Conservation (phyloP, 2,113 vertebrate genomes). For the Cinclus cinclus region DNA sequence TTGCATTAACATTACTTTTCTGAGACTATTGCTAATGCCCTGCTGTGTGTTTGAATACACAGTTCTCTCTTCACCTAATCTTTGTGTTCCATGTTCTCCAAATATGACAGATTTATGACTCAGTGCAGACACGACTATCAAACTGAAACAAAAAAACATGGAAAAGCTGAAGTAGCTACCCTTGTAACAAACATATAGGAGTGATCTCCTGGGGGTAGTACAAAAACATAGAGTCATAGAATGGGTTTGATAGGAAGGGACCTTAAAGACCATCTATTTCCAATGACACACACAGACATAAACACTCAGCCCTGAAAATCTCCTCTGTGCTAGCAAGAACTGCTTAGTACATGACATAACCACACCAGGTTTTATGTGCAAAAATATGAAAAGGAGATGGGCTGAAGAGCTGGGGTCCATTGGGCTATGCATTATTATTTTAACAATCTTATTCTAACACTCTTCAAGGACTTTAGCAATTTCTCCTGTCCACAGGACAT, state of each 20-base stretch:
- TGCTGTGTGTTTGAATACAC: neutral
- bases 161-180: neutral
- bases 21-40: neutral
- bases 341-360: neutral
- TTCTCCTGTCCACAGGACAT: neutral
- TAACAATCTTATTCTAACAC: neutral
- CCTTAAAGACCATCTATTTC: neutral
- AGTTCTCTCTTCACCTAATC: neutral
- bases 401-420: neutral
- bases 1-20: neutral
- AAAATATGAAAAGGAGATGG: fast-evolving
- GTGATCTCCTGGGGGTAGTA: neutral
- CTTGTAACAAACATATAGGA: neutral
- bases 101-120: neutral
- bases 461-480: neutral
- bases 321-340: neutral
- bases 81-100: neutral
- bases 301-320: neutral
- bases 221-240: neutral
- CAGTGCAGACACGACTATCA: neutral
- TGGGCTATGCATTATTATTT: neutral
- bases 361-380: neutral
- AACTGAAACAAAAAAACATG: neutral
- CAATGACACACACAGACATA: neutral
- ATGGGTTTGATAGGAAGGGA: neutral